A percentile compares a stretch with the other conserved stretches of the same genome.
Evolutionary conservation across 2,113 vertebrate genomes (phyloP).

Genomic region (Sterna hirundo): DNA sequence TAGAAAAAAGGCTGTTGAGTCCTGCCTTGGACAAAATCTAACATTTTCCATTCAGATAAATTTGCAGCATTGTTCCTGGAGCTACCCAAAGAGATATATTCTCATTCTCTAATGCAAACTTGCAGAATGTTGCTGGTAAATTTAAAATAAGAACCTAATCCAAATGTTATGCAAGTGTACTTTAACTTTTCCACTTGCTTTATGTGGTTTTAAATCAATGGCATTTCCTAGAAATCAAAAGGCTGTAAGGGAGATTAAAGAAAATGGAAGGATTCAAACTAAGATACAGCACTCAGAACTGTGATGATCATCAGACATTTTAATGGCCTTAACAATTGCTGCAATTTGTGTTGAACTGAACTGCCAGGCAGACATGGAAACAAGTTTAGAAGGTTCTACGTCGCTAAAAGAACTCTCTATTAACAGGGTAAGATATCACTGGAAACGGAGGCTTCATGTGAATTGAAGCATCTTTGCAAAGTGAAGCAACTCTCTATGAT

Average conservation of each 20-base stretch:
- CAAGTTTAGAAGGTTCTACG: not conserved
- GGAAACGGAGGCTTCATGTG: not conserved
- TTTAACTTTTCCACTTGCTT: not conserved
- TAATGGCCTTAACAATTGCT: not conserved
- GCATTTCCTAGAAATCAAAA: not conserved
- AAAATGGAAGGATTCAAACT: not conserved
- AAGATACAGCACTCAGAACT: not conserved
- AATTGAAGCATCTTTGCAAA: not conserved
- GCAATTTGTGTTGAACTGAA: not conserved
- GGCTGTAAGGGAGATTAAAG: not conserved
- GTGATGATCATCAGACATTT: not conserved
- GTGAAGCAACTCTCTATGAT: not conserved
- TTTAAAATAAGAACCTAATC: not conserved
- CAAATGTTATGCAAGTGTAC: not conserved
- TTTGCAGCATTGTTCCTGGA: not conserved
- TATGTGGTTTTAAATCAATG: not conserved
- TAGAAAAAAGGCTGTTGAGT: not conserved
- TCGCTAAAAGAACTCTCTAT: not conserved
- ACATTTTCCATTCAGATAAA: not conserved
- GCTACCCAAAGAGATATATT: not conserved
- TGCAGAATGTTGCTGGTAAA: not conserved
- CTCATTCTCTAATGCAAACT: not conserved
- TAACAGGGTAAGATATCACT: not conserved
- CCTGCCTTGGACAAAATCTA: not conserved
- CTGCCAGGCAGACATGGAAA: not conserved